phyloP scores from a whole-genome alignment of 2,888 invertebrate genomes.

The Hymenopus coronatus region DNA sequence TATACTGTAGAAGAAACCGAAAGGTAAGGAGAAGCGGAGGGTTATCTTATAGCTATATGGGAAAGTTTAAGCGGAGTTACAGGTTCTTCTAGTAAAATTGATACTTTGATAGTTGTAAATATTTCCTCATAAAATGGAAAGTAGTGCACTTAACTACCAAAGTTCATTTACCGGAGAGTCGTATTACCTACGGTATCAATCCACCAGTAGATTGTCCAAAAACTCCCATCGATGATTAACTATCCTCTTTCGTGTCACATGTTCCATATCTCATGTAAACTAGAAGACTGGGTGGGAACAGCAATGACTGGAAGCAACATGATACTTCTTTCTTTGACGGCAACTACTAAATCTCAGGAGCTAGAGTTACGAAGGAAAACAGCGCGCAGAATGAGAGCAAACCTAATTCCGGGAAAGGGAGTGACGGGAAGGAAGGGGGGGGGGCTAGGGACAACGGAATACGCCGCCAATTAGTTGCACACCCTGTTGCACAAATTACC shows the following conservation, averaged over 20 bases:
- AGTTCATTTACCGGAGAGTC: too few species aligned
- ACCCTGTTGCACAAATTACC: too few species aligned
- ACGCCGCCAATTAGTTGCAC: not conserved
- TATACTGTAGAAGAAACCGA: too few species aligned
- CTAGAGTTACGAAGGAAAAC: not conserved
- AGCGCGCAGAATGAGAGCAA: not conserved
- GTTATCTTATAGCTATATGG: too few species aligned
- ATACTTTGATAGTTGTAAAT: too few species aligned
- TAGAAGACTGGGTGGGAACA: not conserved
- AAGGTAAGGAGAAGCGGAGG: too few species aligned
- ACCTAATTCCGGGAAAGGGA: not conserved
- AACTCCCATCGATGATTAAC: not conserved
- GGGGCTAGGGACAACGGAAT: not conserved
- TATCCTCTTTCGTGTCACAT: not conserved
- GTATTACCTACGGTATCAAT: too few species aligned
- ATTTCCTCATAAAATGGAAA: too few species aligned
- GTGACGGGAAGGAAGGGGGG: not conserved
- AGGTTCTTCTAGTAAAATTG: too few species aligned
- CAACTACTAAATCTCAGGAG: not conserved
- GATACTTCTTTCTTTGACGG: not conserved
- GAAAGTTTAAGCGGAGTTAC: too few species aligned
- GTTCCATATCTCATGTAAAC: not conserved
- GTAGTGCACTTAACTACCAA: too few species aligned
- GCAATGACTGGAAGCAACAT: not conserved
- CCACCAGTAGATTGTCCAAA: too few species aligned